Evolutionary conservation across 2,888 invertebrate species (phyloP).

Genomic region (Microplitis manilae): DNA sequence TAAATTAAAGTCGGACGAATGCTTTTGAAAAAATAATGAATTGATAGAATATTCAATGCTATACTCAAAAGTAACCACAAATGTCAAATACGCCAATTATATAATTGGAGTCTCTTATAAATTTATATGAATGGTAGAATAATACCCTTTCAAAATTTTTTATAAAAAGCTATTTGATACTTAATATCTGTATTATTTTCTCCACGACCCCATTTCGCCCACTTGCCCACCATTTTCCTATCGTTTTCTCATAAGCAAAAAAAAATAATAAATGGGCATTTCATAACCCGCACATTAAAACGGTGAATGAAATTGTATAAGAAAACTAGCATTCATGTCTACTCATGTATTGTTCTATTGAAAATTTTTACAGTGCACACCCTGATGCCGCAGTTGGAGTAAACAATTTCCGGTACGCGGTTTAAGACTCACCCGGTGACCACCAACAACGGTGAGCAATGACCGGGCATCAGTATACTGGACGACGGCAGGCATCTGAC

Average conservation of each 20-base stretch:
- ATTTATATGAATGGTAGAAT: too few relatives aligned
- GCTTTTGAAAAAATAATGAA: neutral
- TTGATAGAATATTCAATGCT: too few relatives aligned
- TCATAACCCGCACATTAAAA: neutral
- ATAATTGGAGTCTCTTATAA: too few relatives aligned
- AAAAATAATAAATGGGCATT: neutral
- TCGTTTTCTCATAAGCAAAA: neutral
- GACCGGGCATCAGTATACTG: conserved; percentile 34
- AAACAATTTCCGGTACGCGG: conserved; percentile 41
- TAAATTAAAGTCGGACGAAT: neutral
- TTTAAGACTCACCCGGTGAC: conserved; percentile 28
- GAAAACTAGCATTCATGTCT: neutral
- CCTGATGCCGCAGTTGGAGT: neutral
- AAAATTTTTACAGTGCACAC: neutral
- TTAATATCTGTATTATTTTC: neutral
- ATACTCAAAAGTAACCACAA: too few relatives aligned
- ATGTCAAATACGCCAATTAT: too few relatives aligned
- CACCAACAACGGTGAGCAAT: conserved; percentile 43
- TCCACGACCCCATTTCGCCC: neutral
- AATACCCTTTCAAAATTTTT: neutral
- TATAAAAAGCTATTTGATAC: neutral
- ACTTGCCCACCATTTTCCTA: neutral
- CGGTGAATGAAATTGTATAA: neutral
- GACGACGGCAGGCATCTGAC: too few relatives aligned
- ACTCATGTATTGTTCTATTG: conserved; percentile 1